Base-by-base conservation (phyloP, 2,888 invertebrate species). In the Eurois occulta region DNA sequence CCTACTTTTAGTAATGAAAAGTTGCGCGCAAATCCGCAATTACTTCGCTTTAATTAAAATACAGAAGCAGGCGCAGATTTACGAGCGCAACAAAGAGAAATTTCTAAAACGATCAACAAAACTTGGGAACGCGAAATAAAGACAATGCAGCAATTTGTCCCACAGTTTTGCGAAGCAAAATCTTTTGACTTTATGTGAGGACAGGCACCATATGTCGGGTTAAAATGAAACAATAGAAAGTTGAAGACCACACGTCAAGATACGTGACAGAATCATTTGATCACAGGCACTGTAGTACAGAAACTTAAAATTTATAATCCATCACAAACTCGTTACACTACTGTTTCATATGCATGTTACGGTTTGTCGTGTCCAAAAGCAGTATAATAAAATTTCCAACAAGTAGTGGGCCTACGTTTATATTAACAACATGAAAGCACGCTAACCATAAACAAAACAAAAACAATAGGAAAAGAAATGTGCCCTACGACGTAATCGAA, bases 101-200 rank as follows among this genome's bases (percentile, higher is more conserved):
- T 83, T 79, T 68, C 77, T 65, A 80, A 87, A 78, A 75, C 41
- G 55, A 76, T 48, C 41, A 58, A 87, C 75, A 71, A 67, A 84
- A 80, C 64, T 72, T 77, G 70, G 35, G 55, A 74, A 55, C 32
- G 52, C 55, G 35, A 62, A 66, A 72, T 60, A 11, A 60, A 79
- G 55, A 87, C 89, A 89, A 89, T 81, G 72, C 62, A 35, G 64
- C 68, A 80, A 77, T 77, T 76, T 76, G 76, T 84, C 80, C 32
- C 88, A 87, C 83, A 75, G 75, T 86, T 77, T 87, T 79, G 77
- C 80, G 70, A 81, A 84, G 86, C 58, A 76, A 66, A 52, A 75
- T 74, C 68, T 62, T 76, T 65, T 52, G 69, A 73, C 58, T 75
- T 65, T 48, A 66, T 64, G n/a, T 68, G 32, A 58, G 41, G 8